Conservation (phyloP, 2,113 vertebrate genomes). For the Tyrannus savana region DNA sequence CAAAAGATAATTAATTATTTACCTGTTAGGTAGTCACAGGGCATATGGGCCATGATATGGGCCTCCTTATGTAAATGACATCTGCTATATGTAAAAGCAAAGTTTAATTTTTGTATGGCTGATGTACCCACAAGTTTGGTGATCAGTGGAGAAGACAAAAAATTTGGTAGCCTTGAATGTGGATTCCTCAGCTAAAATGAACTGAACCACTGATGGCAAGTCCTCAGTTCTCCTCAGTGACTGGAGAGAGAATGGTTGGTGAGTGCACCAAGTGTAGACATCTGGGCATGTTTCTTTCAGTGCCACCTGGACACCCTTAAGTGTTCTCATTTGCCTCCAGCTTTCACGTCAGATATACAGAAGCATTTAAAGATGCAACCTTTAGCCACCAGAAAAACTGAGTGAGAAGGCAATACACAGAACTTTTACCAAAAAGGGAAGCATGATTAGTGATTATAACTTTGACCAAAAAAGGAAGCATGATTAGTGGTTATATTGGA, state of each 20-base stretch:
- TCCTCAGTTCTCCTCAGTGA: neutral
- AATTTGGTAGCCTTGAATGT: neutral
- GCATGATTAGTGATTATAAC: neutral
- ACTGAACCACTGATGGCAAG: neutral
- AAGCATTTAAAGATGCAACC: neutral
- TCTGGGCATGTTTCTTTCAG: neutral
- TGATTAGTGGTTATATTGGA: neutral
- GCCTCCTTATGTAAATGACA: neutral
- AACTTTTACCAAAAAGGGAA: neutral
- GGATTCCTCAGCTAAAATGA: neutral
- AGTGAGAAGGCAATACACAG: neutral
- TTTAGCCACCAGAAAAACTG: neutral
- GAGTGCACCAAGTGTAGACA: neutral
- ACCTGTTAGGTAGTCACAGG: neutral
- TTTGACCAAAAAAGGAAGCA: neutral
- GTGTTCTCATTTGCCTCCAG: neutral
- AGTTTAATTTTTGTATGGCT: neutral
- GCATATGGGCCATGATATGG: neutral
- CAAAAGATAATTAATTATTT: neutral
- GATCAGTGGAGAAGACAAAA: neutral
- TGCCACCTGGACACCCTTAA: neutral
- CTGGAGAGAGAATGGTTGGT: neutral
- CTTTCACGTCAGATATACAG: neutral
- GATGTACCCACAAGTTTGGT: neutral
- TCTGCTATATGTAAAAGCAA: neutral